These are phyloP conservation scores for western clawed frog (Xenopus tropicalis) DNA, from an alignment of 2,113 vertebrate species.

Conservation along the genomic window UCB_Xtro_10.0 CM004446.2:85838001-85838500, in stretches of 20 bases:
- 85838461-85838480: too few relatives aligned
- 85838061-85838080: slow-evolving; percentile 80
- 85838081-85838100: slow-evolving; percentile 81
- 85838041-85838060: slow-evolving; percentile 84
- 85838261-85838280: slow-evolving; percentile 63
- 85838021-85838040: slow-evolving; percentile 91
- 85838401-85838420: too few relatives aligned
- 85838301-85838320: slow-evolving; percentile 66
- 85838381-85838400: too few relatives aligned
- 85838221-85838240: slow-evolving; percentile 55
- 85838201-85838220: slow-evolving; percentile 58
- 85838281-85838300: slow-evolving; percentile 66
- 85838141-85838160: slow-evolving; percentile 41
- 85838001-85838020: slow-evolving; percentile 80
- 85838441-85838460: too few relatives aligned
- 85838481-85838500: too few relatives aligned
- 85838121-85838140: slow-evolving; percentile 76
- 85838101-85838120: slow-evolving; percentile 79
- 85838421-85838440: too few relatives aligned
- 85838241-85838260: slow-evolving; percentile 72
- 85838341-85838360: too few relatives aligned
- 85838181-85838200: slow-evolving; percentile 67
- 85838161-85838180: slow-evolving; percentile 67
- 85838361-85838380: too few relatives aligned
- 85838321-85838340: slow-evolving; percentile 32